Evolutionary conservation across 2,113 vertebrate genomes (phyloP).

Genomic region (Tamias sibiricus): DNA sequence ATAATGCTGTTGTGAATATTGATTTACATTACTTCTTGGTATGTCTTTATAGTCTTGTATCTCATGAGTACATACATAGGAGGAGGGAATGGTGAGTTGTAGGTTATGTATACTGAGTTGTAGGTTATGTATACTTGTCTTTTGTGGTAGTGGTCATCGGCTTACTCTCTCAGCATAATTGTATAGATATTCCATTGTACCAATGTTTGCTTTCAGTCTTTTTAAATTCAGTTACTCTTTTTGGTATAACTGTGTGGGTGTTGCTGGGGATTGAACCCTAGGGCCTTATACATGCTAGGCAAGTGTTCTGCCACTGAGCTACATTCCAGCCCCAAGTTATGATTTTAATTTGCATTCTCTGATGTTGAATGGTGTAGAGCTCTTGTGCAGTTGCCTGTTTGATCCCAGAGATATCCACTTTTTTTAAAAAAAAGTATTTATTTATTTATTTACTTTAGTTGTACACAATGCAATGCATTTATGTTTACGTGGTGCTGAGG

Average conservation of each 20-base stretch:
- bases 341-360: slow-evolving; percentile 16
- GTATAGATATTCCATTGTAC: neutral
- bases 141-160: neutral
- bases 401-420: neutral
- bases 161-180: neutral
- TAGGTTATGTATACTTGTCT: neutral
- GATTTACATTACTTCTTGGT: neutral
- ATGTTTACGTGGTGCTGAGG: too few species aligned
- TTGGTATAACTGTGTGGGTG: neutral
- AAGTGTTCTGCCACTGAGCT: neutral
- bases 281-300: neutral
- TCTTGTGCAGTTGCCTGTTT: neutral
- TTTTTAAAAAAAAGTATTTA: too few species aligned
- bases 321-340: neutral
- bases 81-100: neutral
- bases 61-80: neutral
- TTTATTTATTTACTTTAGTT: too few species aligned
- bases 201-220: neutral
- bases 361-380: neutral
- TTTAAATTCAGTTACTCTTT: neutral
- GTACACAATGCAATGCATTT: too few species aligned
- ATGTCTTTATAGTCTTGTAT: neutral
- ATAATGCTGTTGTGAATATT: neutral
- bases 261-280: neutral
- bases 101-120: neutral